Evolutionary conservation across 2,797 vertebrate genomes (phyloP).

Genomic region (Aotus griseimembra): DNA sequence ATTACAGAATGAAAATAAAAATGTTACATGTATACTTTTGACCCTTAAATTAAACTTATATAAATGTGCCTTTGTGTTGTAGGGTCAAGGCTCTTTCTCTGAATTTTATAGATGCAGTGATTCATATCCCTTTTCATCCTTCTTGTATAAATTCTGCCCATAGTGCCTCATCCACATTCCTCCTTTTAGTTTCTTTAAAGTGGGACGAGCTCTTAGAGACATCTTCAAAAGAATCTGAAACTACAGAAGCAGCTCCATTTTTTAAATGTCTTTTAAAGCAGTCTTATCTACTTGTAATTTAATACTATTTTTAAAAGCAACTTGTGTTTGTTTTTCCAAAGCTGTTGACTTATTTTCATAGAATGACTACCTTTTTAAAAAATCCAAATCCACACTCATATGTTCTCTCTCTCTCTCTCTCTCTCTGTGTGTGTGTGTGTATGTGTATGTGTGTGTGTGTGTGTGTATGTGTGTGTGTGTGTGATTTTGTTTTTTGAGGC

Average conservation of each 20-base stretch:
- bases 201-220: neutral
- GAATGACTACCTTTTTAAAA: neutral
- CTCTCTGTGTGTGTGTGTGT: no score
- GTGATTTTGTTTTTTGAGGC: neutral
- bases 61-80: neutral
- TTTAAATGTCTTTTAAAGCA: neutral
- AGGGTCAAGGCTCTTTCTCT: neutral
- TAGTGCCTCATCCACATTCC: neutral
- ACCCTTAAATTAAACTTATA: neutral
- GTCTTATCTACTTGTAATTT: neutral
- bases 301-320: neutral
- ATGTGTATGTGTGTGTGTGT: no score
- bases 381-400: neutral
- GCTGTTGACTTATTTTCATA: slow-evolving; percentile 14
- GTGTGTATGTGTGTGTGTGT: no score
- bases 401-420: neutral
- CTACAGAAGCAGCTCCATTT: neutral
- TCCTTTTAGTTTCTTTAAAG: neutral
- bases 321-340: neutral
- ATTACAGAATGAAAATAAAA: neutral
- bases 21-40: neutral
- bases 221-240: neutral
- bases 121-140: neutral
- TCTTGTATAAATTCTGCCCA: neutral
- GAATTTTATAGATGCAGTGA: neutral